These are phyloP conservation scores for Alloscopus bannaensis DNA, from an alignment of 2,888 invertebrate species.

Conservation along the genomic window DNA sequence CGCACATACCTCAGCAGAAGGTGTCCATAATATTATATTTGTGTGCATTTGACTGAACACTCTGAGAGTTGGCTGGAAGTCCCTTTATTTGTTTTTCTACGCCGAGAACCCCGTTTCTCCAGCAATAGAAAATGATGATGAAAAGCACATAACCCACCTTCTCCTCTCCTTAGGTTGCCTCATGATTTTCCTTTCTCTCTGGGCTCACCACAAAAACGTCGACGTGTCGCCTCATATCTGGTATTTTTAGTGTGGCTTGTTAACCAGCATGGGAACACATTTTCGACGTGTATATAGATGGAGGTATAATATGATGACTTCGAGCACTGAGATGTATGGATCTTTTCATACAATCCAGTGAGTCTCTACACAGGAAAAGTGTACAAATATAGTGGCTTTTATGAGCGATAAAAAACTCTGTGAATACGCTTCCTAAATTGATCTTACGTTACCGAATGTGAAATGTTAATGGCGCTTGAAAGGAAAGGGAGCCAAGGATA, in stretches of 20 bases:
- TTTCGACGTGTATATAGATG: too few species aligned
- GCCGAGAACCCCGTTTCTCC: slow-evolving; percentile 33
- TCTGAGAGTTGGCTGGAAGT: slow-evolving; percentile 27
- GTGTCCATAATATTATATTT: slow-evolving; percentile 49
- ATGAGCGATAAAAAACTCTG: slow-evolving; percentile 48
- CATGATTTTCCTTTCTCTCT: slow-evolving; percentile 32
- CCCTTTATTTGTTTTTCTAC: slow-evolving; percentile 55
- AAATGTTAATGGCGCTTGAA: slow-evolving; percentile 45
- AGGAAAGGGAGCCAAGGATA: slow-evolving; percentile 38
- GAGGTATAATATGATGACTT: too few species aligned
- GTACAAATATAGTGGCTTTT: slow-evolving; percentile 43
- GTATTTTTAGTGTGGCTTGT: slow-evolving; percentile 27
- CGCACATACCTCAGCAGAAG: too few species aligned
- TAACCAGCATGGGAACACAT: slow-evolving; percentile 42
- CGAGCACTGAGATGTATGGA: too few species aligned
- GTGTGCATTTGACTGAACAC: too few species aligned
- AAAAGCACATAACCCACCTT: slow-evolving; percentile 47
- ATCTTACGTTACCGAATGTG: slow-evolving; percentile 48
- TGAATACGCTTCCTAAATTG: slow-evolving; percentile 45
- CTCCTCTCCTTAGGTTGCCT: slow-evolving; percentile 50
- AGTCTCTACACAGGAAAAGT: not conserved
- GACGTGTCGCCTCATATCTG: slow-evolving; percentile 1
- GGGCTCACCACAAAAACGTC: not conserved
- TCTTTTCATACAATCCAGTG: too few species aligned
- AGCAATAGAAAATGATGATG: slow-evolving; percentile 29